Conservation (phyloP, 23 tunicate species). For the Phallusia fumigata region DNA sequence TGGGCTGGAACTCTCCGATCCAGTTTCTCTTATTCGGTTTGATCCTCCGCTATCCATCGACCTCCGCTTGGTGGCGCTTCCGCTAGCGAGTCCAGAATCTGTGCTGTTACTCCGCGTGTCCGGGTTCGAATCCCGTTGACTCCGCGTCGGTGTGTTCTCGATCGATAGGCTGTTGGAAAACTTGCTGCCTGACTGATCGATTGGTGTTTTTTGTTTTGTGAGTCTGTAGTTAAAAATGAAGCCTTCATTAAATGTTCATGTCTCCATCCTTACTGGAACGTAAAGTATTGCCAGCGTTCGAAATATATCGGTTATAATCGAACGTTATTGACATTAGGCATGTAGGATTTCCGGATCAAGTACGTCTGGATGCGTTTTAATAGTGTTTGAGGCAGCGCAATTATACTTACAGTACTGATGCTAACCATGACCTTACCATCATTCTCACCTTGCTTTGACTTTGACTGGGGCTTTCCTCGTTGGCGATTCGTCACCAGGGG, state of each 20-base stretch:
- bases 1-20: conserved; percentile 71
- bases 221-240: not conserved
- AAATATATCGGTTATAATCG: no score
- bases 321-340: no score
- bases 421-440: no score
- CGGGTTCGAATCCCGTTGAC: not conserved
- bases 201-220: not conserved
- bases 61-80: conserved; percentile 35
- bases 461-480: not conserved
- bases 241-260: no score
- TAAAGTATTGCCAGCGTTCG: no score
- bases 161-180: not conserved
- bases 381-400: no score
- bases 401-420: no score
- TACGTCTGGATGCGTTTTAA: no score
- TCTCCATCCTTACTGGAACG: no score
- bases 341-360: no score
- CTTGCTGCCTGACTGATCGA: not conserved
- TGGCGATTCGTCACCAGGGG: not conserved
- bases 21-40: conserved; percentile 42
- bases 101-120: conserved; percentile 40
- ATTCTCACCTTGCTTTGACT: conserved; percentile 6
- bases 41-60: conserved; percentile 67
- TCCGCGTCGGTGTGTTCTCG: conserved; percentile 1
- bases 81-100: conserved; percentile 52